Percentiles rank a stretch among this genome's conserved stretches.
Evolutionary conservation across 2,888 invertebrate genomes (phyloP).

Genomic region (Chymomyza procnemis): DNA sequence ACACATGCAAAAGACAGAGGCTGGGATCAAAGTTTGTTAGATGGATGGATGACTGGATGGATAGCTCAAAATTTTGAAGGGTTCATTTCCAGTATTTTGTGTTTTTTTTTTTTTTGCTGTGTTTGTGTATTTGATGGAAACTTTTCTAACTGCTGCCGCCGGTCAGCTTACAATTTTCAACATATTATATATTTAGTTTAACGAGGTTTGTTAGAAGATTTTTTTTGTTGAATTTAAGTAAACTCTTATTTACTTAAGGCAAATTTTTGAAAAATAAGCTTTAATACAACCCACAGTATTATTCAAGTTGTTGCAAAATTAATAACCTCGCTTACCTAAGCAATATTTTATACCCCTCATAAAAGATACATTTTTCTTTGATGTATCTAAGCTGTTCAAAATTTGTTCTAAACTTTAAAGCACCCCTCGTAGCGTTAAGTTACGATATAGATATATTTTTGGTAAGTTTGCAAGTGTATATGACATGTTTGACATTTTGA

Average conservation of each 20-base stretch:
- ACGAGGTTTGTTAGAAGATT: neutral
- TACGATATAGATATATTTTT: neutral
- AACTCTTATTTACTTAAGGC: no score
- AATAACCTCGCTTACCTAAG: no score
- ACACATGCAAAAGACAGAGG: constrained; percentile 11
- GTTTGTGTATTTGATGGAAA: neutral
- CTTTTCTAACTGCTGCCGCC: neutral
- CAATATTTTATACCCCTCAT: no score
- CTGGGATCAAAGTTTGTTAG: constrained; percentile 42
- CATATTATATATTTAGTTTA: neutral
- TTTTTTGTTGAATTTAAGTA: no score
- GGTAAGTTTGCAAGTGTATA: neutral
- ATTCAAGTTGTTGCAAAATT: no score
- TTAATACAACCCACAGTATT: no score
- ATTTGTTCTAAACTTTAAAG: no score
- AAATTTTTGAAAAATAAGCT: no score
- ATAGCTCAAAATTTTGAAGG: neutral
- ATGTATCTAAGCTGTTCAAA: no score
- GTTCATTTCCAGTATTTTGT: neutral
- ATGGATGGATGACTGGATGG: neutral
- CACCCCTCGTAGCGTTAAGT: neutral
- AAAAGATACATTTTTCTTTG: no score
- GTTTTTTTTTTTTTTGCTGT: neutral
- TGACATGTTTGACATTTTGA: neutral
- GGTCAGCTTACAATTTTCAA: neutral